These are phyloP conservation scores for Drosophila fungiperda DNA, from an alignment of 2,888 invertebrate genomes.

Conservation along the genomic window DNA sequence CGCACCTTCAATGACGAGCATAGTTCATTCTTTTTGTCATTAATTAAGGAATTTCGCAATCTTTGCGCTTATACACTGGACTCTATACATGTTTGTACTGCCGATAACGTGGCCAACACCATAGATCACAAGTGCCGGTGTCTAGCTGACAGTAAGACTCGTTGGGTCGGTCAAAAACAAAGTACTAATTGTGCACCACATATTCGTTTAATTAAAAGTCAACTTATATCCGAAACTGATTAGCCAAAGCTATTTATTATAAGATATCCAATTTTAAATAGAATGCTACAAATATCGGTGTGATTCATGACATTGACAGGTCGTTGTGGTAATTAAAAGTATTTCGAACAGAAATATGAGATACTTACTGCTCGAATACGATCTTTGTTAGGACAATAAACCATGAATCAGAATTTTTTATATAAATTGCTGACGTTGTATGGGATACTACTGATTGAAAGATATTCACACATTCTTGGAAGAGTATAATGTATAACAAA, in stretches of 20 bases:
- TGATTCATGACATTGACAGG: constrained; percentile 33
- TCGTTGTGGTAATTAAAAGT: neutral
- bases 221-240: constrained; percentile 36
- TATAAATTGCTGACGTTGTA: neutral
- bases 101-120: constrained; percentile 29
- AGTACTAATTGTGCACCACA: constrained; percentile 22
- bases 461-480: neutral
- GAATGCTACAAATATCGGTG: constrained; percentile 34
- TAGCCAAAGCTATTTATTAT: constrained; percentile 34
- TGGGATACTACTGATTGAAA: neutral
- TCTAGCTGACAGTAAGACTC: neutral
- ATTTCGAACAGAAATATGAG: neutral
- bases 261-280: constrained; percentile 43
- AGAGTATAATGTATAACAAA: neutral
- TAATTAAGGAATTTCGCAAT: constrained; percentile 44
- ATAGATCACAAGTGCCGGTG: constrained; percentile 55
- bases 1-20: constrained; percentile 19
- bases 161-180: constrained; percentile 31
- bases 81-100: constrained; percentile 32
- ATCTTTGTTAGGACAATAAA: neutral
- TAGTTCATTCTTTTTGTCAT: constrained; percentile 30
- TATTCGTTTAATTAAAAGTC: constrained; percentile 66
- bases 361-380: neutral
- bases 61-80: constrained; percentile 26
- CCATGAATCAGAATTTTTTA: neutral